Conservation (phyloP, 2,888 invertebrate genomes). For the Hypolimnas misippus region DNA sequence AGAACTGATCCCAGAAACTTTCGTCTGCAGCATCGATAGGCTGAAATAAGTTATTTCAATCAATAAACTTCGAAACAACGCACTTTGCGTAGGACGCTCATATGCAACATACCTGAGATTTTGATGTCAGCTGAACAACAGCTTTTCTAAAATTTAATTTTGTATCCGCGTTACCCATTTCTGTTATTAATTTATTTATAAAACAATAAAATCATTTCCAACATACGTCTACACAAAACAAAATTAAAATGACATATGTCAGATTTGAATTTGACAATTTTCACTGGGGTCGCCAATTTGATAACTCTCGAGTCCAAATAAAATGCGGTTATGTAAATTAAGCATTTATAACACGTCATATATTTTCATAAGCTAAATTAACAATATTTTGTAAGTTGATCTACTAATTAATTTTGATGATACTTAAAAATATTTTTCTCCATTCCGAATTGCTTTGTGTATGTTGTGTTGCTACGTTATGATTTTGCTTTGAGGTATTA, state of each 20-base stretch:
- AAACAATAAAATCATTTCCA: slow-evolving; percentile 65
- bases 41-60: slow-evolving; percentile 77
- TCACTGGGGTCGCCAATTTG: background rate
- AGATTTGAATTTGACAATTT: slow-evolving; percentile 15
- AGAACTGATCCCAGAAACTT: slow-evolving; percentile 99
- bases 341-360: too few species aligned
- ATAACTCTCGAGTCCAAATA: background rate
- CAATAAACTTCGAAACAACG: slow-evolving; percentile 44
- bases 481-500: too few species aligned
- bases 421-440: too few species aligned
- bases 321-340: too few species aligned
- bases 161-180: slow-evolving; percentile 99
- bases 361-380: too few species aligned
- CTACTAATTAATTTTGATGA: too few species aligned
- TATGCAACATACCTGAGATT: slow-evolving; percentile 90
- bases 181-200: slow-evolving; percentile 49
- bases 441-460: too few species aligned
- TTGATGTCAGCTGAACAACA: slow-evolving; percentile 98
- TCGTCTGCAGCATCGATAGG: slow-evolving; percentile 96
- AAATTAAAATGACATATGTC: slow-evolving; percentile 51
- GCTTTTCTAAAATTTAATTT: slow-evolving; percentile 99
- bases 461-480: too few species aligned
- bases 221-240: slow-evolving; percentile 60
- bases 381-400: too few species aligned
- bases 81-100: slow-evolving; percentile 38